Evolutionary conservation across 1,140 invertebrate species (phyloP), one percentile per base, ranked within the genome.

Genomic region (Euura lappo): DNA sequence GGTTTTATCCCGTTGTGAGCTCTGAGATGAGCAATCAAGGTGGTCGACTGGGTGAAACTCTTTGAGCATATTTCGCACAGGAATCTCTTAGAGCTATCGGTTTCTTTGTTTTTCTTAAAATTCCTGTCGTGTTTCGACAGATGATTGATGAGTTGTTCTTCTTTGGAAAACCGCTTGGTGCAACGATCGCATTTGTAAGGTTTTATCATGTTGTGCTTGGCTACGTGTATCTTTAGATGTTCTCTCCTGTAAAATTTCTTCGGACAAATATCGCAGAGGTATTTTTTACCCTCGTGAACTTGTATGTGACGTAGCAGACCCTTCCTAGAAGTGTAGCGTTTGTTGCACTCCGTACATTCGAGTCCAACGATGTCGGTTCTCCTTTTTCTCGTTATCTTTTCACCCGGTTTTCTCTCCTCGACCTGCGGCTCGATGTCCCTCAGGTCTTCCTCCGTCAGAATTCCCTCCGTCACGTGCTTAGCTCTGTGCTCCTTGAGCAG

Each of bases 1-100:
- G 91, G 92, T 72, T 91, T 91, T 42, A 92, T 91, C 0, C 91
- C 91, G 2, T 91, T 92, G 77, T 94, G 93, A 8, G 90, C 90
- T 45, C 92, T 80, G 4, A 89, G 71, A 76, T 89, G 88, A 0
- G 85, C 86, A 6, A 87, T 88, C 6, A 90, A 69, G 0, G 88
- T 88, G 2, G 87, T 89, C 28, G 87, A 87, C 65, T 89, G 88
- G 0, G 88, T 90, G 73, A 90, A 91, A 67, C 88, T 89, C 76
- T 93, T 89, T 6, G 86, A 83, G 75, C 93, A 94, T 68, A 90
- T 91, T 77, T 92, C 90, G 78, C 93, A 93, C 74, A 91, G 89
- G 75, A 92, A 93, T 45, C 93, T 90, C 78, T 93, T 91, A 42
- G 93, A 91, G 11, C 91, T 91, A 13, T 92, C 91, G 71, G 91